Conservation (phyloP, 2,113 vertebrate genomes). For the Sakesphorus luctuosus region DNA sequence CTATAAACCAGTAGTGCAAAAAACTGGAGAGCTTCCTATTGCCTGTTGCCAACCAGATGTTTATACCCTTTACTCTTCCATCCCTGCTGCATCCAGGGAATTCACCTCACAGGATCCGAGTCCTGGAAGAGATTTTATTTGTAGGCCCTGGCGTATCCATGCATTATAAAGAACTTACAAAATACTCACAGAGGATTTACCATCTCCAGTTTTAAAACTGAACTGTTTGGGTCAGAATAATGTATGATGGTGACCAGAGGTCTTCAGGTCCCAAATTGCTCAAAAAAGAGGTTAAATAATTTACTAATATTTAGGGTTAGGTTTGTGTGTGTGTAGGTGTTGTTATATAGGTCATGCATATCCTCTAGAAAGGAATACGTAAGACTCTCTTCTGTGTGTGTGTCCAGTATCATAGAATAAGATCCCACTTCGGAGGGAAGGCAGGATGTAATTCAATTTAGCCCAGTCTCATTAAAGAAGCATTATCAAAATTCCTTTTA, state of each 20-base stretch:
- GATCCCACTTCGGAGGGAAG: not conserved
- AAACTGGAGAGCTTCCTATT: not conserved
- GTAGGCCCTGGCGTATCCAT: not conserved
- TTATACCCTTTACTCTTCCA: not conserved
- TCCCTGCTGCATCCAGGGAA: not conserved
- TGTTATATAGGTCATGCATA: not conserved
- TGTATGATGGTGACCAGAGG: not conserved
- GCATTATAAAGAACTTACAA: not conserved
- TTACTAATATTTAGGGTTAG: not conserved
- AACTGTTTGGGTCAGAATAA: not conserved
- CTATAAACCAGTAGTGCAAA: not conserved
- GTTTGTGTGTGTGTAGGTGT: not conserved
- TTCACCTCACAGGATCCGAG: not conserved
- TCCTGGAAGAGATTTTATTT: not conserved
- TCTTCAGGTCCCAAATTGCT: not conserved
- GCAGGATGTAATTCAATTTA: slow-evolving; percentile 24
- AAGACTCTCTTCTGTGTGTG: accelerated
- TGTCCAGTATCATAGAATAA: not conserved
- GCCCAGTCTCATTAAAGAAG: not conserved
- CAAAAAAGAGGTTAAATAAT: no score
- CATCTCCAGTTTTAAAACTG: not conserved
- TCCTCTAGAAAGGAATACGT: not conserved
- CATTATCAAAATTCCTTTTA: slow-evolving; percentile 29
- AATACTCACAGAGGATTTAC: not conserved
- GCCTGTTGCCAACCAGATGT: not conserved